These are phyloP conservation scores for Chironomus striatipennis DNA, from an alignment of 1,140 invertebrate genomes.

Conservation along the genomic window DNA sequence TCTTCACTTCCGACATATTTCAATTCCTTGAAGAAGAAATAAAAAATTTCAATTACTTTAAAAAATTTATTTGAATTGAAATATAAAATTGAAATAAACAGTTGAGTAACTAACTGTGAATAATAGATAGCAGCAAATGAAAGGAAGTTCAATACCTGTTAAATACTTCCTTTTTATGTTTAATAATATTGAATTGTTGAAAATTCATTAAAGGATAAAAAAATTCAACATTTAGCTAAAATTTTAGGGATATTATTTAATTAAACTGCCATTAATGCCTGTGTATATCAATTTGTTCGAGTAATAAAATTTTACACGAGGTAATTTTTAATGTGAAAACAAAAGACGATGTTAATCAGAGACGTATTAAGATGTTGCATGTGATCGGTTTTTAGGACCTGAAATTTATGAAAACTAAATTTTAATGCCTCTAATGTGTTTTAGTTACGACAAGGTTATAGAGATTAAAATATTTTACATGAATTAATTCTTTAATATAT, in stretches of 20 bases:
- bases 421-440: too few species aligned
- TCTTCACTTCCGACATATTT: background rate
- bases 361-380: too few species aligned
- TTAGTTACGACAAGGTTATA: too few species aligned
- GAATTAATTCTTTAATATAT: too few species aligned
- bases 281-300: background rate
- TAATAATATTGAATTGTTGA: background rate
- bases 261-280: background rate
- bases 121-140: background rate
- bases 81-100: too few species aligned
- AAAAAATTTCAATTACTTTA: background rate
- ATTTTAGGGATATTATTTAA: background rate
- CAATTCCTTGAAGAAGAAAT: background rate
- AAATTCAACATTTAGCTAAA: background rate
- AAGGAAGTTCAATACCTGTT: conserved; percentile 1
- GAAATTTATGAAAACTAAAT: too few species aligned
- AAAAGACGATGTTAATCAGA: background rate
- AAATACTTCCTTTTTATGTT: background rate
- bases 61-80: background rate
- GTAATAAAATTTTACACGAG: background rate
- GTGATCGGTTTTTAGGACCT: too few species aligned
- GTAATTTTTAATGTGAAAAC: background rate
- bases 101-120: background rate
- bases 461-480: too few species aligned
- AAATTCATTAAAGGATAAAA: background rate